A percentile compares a stretch with the other conserved stretches of the same genome.
Conservation (phyloP, 2,797 vertebrate genomes). For the Saguinus oedipus region DNA sequence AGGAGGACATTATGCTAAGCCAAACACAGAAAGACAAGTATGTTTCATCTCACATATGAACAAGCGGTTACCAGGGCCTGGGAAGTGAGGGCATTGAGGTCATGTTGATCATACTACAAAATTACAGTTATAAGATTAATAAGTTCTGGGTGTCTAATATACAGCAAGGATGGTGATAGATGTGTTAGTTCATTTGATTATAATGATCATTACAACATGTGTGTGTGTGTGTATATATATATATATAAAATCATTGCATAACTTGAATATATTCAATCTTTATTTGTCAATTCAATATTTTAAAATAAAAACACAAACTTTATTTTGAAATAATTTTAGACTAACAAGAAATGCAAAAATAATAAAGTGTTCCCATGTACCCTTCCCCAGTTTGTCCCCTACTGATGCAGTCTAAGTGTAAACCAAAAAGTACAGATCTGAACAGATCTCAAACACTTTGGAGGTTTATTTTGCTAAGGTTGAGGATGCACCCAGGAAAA, state of each 20-base stretch:
- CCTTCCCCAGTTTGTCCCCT: neutral
- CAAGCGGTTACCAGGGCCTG: neutral
- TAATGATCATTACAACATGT: neutral
- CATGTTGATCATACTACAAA: neutral
- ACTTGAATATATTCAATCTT: neutral
- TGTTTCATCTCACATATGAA: neutral
- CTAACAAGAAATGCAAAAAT: neutral
- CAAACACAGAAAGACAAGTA: neutral
- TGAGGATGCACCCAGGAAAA: neutral
- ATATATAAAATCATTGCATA: neutral
- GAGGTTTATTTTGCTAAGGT: neutral
- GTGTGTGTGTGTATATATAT: no score
- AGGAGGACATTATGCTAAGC: neutral
- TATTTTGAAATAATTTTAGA: conserved; percentile 30
- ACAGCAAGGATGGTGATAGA: neutral
- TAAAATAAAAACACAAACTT: neutral
- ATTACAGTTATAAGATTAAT: neutral
- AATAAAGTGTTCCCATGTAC: neutral
- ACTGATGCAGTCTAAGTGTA: neutral
- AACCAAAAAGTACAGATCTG: no score
- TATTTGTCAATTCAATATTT: neutral
- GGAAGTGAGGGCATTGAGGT: no score
- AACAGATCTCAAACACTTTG: neutral
- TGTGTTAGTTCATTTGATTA: neutral
- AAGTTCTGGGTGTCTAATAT: neutral